Evolutionary conservation across 2,888 invertebrate genomes (phyloP).

Genomic region (Pediacus dermestoides): DNA sequence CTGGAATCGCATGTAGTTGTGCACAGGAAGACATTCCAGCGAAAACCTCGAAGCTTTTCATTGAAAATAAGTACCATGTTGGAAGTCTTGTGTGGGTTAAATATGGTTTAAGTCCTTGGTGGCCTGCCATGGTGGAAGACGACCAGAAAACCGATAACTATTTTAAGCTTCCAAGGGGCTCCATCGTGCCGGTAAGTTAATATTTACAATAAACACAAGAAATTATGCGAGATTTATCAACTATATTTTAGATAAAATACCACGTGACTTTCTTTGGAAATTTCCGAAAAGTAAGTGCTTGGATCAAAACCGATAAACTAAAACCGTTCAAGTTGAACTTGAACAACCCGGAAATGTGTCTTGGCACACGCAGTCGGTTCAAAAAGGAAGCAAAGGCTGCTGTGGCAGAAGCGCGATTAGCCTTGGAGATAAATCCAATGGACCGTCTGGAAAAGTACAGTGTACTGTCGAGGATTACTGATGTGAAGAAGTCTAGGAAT

Average conservation of each 20-base stretch:
- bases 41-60: slow-evolving; percentile 54
- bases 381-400: slow-evolving; percentile 19
- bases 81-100: slow-evolving; percentile 68
- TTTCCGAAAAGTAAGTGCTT: slow-evolving; percentile 24
- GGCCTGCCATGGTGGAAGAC: slow-evolving; percentile 71
- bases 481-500: no score
- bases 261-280: slow-evolving; percentile 34
- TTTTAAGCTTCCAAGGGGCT: slow-evolving; percentile 56
- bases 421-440: slow-evolving; percentile 20
- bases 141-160: slow-evolving; percentile 60
- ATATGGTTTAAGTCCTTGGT: slow-evolving; percentile 62
- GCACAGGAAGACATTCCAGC: slow-evolving; percentile 51
- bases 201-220: slow-evolving; percentile 5
- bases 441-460: slow-evolving; percentile 26
- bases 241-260: slow-evolving; percentile 27
- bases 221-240: not conserved
- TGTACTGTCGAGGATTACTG: no score
- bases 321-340: slow-evolving; percentile 24
- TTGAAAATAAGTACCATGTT: slow-evolving; percentile 58
- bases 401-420: slow-evolving; percentile 23
- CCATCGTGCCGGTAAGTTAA: slow-evolving; percentile 52
- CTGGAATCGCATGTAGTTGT: no score
- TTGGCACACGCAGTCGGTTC: slow-evolving; percentile 14
- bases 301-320: slow-evolving; percentile 24
- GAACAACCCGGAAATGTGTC: slow-evolving; percentile 10